phyloP scores from a whole-genome alignment of 2,797 vertebrate species.

The Alcedo atthis region DNA sequence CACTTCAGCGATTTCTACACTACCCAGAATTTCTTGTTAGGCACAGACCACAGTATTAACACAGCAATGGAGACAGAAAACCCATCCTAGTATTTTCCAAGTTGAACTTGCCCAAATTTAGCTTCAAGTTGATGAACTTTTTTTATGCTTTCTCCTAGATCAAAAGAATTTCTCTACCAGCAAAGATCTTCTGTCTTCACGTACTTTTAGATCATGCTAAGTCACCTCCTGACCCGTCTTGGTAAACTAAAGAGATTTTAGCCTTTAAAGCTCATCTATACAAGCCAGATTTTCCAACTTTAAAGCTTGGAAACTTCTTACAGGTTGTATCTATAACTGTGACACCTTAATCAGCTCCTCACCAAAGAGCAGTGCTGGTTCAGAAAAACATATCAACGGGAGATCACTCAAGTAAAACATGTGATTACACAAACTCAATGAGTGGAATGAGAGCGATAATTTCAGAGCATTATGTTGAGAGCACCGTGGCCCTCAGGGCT shows the following conservation, averaged over 20 bases:
- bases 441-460: rapidly evolving
- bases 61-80: neutral
- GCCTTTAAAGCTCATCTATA: neutral
- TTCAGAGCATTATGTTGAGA: rapidly evolving
- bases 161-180: neutral
- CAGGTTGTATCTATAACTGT: neutral
- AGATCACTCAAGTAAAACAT: neutral
- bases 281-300: neutral
- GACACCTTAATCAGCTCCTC: neutral
- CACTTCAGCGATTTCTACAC: neutral
- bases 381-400: rapidly evolving
- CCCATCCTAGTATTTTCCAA: neutral
- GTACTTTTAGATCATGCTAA: neutral
- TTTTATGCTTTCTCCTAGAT: neutral
- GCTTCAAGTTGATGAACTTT: neutral
- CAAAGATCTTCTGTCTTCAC: neutral
- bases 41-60: neutral
- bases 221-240: neutral
- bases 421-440: rapidly evolving
- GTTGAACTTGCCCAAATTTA: neutral
- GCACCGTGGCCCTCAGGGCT: rapidly evolving
- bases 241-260: neutral
- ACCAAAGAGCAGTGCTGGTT: rapidly evolving
- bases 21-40: neutral
- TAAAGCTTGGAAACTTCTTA: neutral